phyloP scores from a whole-genome alignment of 2,113 vertebrate species.

The Chelonoidis abingdonii region DNA sequence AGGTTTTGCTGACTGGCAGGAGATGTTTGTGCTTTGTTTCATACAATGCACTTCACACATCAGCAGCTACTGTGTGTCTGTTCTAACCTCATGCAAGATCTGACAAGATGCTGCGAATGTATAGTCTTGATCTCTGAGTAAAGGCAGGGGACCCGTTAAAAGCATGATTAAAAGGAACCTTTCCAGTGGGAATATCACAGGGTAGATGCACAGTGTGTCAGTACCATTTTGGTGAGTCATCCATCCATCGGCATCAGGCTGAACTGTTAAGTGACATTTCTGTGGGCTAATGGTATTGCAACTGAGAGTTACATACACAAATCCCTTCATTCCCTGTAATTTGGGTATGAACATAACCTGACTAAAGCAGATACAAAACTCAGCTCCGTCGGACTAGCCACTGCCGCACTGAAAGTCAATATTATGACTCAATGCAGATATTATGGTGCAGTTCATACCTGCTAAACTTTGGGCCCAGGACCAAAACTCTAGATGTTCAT shows the following conservation, averaged over 20 bases:
- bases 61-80: neutral
- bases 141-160: neutral
- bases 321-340: neutral
- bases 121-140: neutral
- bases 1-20: neutral
- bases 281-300: neutral
- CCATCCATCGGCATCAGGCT: neutral
- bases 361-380: neutral
- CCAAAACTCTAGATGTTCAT: neutral
- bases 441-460: neutral
- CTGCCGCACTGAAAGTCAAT: neutral
- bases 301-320: neutral
- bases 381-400: fast-evolving
- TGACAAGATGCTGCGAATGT: neutral
- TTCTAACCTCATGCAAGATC: neutral
- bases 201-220: too few relatives aligned
- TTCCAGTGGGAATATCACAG: neutral
- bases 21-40: neutral
- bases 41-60: neutral
- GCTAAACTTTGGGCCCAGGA: neutral
- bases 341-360: neutral
- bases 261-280: neutral
- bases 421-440: neutral
- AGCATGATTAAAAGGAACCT: neutral
- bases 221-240: neutral